Evolutionary conservation across 2,888 invertebrate genomes (phyloP), one percentile per base, ranked within the genome.

Genomic region (Dorcus hopei): DNA sequence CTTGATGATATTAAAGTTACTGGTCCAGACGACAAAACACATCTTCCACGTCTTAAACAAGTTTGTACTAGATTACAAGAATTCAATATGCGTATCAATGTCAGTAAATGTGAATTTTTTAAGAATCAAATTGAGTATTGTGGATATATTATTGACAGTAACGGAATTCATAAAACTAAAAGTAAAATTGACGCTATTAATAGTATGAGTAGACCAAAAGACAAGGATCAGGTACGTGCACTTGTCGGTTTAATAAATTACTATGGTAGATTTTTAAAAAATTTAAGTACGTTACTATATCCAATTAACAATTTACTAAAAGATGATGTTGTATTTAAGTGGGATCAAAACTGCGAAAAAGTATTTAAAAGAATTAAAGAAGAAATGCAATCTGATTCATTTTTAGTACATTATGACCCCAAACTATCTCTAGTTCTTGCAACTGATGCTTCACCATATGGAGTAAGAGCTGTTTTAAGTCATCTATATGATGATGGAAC

Each of bases 401-500:
- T 69, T 16, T 57, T 73, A 8, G 60, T 57, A 4, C 72, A 69
- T 58, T 74, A 66, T 49, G 61, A 73, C 52, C 63, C 69, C 6
- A 64, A 65, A n/a, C 55, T 67, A 42, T 65, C 67, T 0, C n/a
- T 74, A 4, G 9, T 68, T 38, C 48, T 73, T 23, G 68, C 69
- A 2, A 63, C 62, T 0, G 71, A 74, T 61, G 72, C 73, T 8
- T 63, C 63, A 14, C 64, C 65, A 3, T 62, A 58, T 23, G 70
- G 66, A 0, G 65, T 72, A 7, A 69, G 69, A 0, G 71, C 77
- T 3, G 74, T 77, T 4, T 52, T 77, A n/a, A 69, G 68, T 3
- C 75, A 77, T 56, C 59, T 63, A 16, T 69, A 63, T 48, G 57
- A 59, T 19, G 71, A 77, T 63, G 73, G 73, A 11, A 58, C 63